These are phyloP conservation scores for Drosophila monieri DNA, from an alignment of 2,888 invertebrate species.

Conservation along the genomic window DNA sequence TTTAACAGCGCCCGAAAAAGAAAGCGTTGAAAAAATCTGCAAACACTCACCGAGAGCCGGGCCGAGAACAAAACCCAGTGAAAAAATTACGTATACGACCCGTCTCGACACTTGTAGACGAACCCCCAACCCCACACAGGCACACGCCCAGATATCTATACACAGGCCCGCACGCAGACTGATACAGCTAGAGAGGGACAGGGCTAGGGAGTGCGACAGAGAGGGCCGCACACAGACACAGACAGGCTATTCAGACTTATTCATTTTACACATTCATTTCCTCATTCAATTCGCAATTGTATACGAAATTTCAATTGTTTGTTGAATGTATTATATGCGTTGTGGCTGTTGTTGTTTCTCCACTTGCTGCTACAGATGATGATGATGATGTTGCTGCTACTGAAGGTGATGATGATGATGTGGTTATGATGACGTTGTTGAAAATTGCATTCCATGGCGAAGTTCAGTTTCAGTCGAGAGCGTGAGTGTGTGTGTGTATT, in stretches of 20 bases:
- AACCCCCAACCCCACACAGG: constrained; percentile 1
- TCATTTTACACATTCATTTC: constrained; percentile 80
- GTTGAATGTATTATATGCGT: constrained; percentile 75
- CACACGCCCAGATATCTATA: constrained; percentile 10
- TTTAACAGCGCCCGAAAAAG: constrained; percentile 59
- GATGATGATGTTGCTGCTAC: constrained; percentile 10
- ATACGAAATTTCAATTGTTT: constrained; percentile 79
- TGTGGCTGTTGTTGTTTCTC: constrained; percentile 37
- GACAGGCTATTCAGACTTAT: constrained; percentile 73
- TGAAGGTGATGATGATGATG: constrained; percentile 55
- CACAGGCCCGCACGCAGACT: neutral
- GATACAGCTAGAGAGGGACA: neutral
- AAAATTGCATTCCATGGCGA: constrained; percentile 75
- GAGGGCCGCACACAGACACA: constrained; percentile 23
- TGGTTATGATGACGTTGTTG: constrained; percentile 74
- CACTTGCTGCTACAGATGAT: constrained; percentile 21
- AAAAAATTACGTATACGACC: constrained; percentile 71
- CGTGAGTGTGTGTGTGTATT: constrained; percentile 6
- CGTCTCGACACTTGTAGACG: constrained; percentile 56
- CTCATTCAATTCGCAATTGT: constrained; percentile 80
- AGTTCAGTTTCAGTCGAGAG: constrained; percentile 51
- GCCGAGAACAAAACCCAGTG: constrained; percentile 57
- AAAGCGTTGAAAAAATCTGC: constrained; percentile 31
- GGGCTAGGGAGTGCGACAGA: constrained; percentile 11
- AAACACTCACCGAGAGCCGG: constrained; percentile 30